These are phyloP conservation scores for Andrena bicolor DNA, from an alignment of 2,888 invertebrate genomes.

Conservation along the genomic window DNA sequence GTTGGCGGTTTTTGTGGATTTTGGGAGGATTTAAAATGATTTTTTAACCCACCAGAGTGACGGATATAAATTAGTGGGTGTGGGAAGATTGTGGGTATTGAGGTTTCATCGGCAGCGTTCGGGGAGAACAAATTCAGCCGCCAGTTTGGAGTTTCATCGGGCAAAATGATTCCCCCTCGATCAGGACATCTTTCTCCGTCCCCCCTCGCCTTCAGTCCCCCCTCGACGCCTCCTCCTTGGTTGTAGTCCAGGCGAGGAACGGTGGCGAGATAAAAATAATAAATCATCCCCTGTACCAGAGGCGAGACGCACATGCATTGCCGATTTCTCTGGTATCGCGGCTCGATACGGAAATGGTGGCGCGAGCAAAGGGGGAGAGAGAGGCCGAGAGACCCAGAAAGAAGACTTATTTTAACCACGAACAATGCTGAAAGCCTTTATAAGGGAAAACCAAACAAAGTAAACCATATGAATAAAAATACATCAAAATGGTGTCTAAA, in stretches of 20 bases:
- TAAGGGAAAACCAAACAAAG: neutral
- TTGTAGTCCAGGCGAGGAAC: conserved; percentile 55
- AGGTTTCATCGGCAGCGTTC: neutral
- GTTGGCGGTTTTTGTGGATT: too few species aligned
- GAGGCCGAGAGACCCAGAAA: neutral
- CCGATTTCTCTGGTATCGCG: conserved; percentile 80
- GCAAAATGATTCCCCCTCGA: conserved; percentile 39
- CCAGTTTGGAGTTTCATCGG: conserved; percentile 39
- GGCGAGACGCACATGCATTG: conserved; percentile 70
- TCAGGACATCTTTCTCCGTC: conserved; percentile 47
- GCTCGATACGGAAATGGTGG: conserved; percentile 82
- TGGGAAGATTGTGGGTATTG: neutral
- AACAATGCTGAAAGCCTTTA: neutral
- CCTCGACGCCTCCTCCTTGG: conserved; percentile 34
- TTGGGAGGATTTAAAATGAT: too few species aligned
- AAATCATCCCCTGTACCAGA: conserved; percentile 78
- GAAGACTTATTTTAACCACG: conserved; percentile 15
- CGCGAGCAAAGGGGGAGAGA: conserved; percentile 13
- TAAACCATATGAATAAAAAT: neutral
- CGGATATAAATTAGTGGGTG: neutral
- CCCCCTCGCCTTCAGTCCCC: conserved; percentile 12
- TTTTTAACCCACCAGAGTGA: neutral
- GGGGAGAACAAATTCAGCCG: conserved; percentile 14
- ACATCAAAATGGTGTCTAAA: too few species aligned
- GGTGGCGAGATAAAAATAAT: conserved; percentile 81